Base-by-base conservation (phyloP, 2,113 vertebrate species). In the Nibea coibor region DNA sequence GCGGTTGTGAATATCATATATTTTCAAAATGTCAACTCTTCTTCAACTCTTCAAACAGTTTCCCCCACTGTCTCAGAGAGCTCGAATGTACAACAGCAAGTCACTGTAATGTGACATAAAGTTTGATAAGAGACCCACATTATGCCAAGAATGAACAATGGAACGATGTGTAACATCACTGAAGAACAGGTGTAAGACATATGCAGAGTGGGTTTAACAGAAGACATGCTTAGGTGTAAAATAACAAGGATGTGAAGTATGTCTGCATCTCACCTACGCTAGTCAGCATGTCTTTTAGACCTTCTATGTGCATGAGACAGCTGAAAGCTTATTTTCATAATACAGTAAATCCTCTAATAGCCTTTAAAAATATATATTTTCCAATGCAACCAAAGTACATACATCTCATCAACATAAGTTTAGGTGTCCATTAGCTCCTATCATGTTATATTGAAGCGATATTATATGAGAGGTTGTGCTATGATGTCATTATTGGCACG, bases 131-230 rank as follows among this genome's bases (percentile, higher is more conserved):
- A 47, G 20, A 8, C 35, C 70, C 9, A 10, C 22, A 53, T 57
- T 48, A 20, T 31, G 3, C 7, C 56, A 39, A 56, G 16, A 69
- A n/a, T 70, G 45, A 11, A 28, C n/a, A 64, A 63, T 67, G 51
- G 51, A 50, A 50, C 1, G 20, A 57, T 53, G 24, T 50, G 14
- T 47, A 56, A 56, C n/a, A 51, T 72, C 28, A 54, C n/a, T 57
- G 22, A 6, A 42, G 28, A 71, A 76, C 11, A 65, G 58, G 10
- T 20, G 16, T 51, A 65, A 81, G 28, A 68, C 65, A 81, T 85
- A 80, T 75, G 78, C 75, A 59, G 81, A 10, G 78, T 88, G 64
- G 81, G 83, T 68, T 78, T 83, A 71, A 83, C 68, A 39, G 65
- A 72, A 64, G 74, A 15, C 17, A 71, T 73, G 43, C 61, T 68